These are phyloP conservation scores for Yponomeuta cagnagella DNA, from an alignment of 2,888 invertebrate species.

Conservation along the genomic window DNA sequence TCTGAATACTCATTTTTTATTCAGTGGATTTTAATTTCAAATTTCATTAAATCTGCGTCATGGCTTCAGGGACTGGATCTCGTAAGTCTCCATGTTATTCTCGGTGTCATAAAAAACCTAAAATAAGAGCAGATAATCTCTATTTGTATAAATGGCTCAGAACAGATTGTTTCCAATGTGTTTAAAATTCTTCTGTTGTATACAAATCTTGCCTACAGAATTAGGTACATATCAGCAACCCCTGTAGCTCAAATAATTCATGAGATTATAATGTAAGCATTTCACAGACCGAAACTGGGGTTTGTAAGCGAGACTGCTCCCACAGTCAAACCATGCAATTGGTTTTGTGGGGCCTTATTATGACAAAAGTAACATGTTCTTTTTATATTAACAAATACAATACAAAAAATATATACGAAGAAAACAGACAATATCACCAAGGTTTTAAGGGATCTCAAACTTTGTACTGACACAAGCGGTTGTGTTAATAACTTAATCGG, in stretches of 20 bases:
- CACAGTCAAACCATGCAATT: too few species aligned
- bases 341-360: too few species aligned
- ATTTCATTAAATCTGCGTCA: not conserved
- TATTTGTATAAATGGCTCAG: too few species aligned
- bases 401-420: too few species aligned
- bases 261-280: not conserved
- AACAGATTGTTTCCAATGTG: too few species aligned
- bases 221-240: not conserved
- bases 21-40: not conserved
- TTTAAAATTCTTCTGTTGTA: not conserved
- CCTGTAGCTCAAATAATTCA: not conserved
- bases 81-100: not conserved
- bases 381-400: too few species aligned
- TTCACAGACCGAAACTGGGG: not conserved
- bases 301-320: not conserved
- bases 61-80: not conserved
- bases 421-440: not conserved
- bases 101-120: too few species aligned
- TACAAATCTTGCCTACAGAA: not conserved
- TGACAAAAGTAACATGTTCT: too few species aligned
- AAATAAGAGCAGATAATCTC: too few species aligned
- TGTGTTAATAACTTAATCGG: too few species aligned
- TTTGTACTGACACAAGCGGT: not conserved
- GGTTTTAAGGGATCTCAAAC: not conserved
- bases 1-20: conserved; percentile 57